Conservation (phyloP, 2,113 vertebrate species). For the Microtus richardsoni region DNA sequence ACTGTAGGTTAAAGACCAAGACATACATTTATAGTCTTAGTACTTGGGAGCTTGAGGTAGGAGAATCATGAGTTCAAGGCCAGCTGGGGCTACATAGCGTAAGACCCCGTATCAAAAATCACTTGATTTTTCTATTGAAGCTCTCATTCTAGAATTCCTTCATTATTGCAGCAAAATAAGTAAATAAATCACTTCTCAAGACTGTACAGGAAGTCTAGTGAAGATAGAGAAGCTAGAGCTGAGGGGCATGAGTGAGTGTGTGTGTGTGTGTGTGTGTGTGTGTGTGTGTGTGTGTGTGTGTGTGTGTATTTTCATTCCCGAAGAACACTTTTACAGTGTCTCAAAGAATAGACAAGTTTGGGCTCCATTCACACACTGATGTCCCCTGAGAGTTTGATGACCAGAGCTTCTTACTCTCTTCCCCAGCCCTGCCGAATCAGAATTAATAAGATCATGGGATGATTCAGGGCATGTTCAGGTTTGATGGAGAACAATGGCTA, state of each 20-base stretch:
- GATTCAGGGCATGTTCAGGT: not conserved
- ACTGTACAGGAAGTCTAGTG: not conserved
- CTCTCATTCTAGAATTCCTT: conserved; percentile 15
- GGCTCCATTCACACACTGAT: not conserved
- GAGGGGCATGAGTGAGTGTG: too few species aligned
- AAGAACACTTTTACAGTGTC: not conserved
- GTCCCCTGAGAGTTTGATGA: not conserved
- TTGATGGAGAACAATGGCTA: not conserved
- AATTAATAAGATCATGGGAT: not conserved
- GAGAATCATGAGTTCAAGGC: not conserved
- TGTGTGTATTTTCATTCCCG: not conserved
- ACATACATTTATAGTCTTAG: not conserved
- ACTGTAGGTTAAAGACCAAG: not conserved
- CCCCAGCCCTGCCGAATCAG: not conserved
- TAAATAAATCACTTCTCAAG: not conserved
- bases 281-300: not conserved
- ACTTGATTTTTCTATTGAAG: not conserved
- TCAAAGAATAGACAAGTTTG: not conserved
- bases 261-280: too few species aligned
- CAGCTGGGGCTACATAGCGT: not conserved
- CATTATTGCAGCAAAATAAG: not conserved
- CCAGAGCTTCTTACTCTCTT: not conserved
- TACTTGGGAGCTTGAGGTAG: too few species aligned
- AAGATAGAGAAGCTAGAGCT: not conserved
- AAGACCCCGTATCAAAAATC: not conserved